These are phyloP conservation scores for Rhinoraja longicauda DNA, from an alignment of 2,797 vertebrate species.

Conservation along the genomic window DNA sequence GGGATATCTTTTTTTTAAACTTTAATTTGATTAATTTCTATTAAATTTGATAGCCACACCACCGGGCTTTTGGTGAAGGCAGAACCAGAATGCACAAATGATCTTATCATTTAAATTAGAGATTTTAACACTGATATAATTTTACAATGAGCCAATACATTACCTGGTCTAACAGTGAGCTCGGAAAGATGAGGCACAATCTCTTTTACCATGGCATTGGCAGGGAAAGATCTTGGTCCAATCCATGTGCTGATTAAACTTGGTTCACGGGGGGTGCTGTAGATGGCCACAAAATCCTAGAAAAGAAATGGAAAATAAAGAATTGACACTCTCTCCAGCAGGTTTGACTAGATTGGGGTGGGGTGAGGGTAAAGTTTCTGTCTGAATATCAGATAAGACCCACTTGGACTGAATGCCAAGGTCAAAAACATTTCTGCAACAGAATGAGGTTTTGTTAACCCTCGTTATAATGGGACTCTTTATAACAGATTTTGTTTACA, in stretches of 20 bases:
- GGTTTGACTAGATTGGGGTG: too few relatives aligned
- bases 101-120: not conserved
- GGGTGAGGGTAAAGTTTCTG: not conserved
- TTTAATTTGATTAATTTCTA: not conserved
- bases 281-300: not conserved
- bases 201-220: not conserved
- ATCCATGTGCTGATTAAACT: not conserved
- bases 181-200: not conserved
- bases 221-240: too few relatives aligned
- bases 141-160: not conserved
- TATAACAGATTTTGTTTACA: too few relatives aligned
- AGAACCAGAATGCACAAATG: not conserved
- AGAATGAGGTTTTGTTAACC: not conserved
- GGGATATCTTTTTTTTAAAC: not conserved
- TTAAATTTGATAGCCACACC: not conserved
- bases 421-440: not conserved
- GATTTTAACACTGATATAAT: not conserved
- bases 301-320: not conserved
- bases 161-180: not conserved
- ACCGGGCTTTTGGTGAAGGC: not conserved
- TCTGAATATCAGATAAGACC: not conserved
- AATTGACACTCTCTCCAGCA: not conserved
- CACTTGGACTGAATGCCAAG: not conserved
- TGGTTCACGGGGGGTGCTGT: not conserved
- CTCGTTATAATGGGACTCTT: too few relatives aligned